Evolutionary conservation across 1,140 invertebrate genomes (phyloP).

Genomic region (Dreissena rostriformis): DNA sequence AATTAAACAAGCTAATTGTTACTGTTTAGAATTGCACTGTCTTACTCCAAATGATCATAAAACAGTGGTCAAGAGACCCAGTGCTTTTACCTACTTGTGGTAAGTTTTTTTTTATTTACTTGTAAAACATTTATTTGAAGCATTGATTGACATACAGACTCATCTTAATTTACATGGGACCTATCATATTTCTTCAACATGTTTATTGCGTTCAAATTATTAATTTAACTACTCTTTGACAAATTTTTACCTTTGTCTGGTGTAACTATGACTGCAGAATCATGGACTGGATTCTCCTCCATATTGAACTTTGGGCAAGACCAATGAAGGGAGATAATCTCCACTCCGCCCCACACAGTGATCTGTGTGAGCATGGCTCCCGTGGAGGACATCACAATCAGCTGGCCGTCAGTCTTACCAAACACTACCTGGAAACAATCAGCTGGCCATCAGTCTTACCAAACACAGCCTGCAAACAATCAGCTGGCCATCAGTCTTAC

Average conservation of each 20-base stretch:
- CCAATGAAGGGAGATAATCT: conserved; percentile 95
- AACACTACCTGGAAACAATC: conserved; percentile 90
- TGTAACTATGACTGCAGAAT: not conserved
- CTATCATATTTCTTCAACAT: no score
- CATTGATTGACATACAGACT: no score
- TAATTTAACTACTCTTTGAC: no score
- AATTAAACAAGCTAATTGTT: no score
- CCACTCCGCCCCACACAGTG: conserved; percentile 88
- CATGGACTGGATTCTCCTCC: conserved; percentile 88
- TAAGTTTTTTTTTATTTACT: no score
- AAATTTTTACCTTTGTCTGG: not conserved
- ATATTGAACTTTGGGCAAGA: conserved; percentile 99
- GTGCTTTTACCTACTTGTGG: no score
- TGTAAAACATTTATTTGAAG: no score
- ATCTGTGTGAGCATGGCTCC: conserved; percentile 97
- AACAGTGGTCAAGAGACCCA: no score
- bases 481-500: conserved; percentile 95
- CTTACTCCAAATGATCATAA: no score
- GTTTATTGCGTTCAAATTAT: no score
- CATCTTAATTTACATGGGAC: no score
- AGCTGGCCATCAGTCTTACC: conserved; percentile 95
- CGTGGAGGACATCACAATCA: conserved; percentile 97
- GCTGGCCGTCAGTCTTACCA: conserved; percentile 95
- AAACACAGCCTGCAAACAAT: conserved; percentile 95
- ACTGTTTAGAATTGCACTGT: no score